phyloP scores from a whole-genome alignment of 2,888 invertebrate species.

The Ichneumon xanthorius region DNA sequence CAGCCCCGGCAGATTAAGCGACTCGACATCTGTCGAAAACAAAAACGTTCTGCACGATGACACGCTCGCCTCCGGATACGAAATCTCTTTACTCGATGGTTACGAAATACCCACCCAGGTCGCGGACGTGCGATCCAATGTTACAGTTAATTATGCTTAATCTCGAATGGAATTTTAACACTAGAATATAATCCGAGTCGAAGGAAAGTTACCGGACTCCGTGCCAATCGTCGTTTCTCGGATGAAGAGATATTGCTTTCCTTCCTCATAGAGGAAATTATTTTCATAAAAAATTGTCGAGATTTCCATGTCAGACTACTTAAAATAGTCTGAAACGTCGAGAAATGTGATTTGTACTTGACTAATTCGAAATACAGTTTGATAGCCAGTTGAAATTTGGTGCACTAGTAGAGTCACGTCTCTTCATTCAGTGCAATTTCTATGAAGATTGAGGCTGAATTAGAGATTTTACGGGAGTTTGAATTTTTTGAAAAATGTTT shows the following conservation, averaged over 20 bases:
- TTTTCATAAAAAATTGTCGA: no score
- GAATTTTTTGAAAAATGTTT: no score
- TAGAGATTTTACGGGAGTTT: no score
- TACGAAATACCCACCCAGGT: constrained; percentile 19
- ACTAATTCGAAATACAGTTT: no score
- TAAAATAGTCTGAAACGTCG: no score
- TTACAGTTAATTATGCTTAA: not conserved
- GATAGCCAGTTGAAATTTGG: no score
- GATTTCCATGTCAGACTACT: no score
- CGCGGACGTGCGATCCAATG: constrained; percentile 21
- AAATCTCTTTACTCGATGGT: constrained; percentile 2
- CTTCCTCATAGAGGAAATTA: no score
- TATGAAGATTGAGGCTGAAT: no score
- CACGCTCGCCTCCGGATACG: not conserved
- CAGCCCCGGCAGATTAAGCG: constrained; percentile 7
- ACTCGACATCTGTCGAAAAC: constrained; percentile 34
- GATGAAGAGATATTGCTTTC: not conserved
- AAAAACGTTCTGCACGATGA: constrained; percentile 7
- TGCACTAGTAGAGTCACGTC: no score
- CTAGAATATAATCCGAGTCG: constrained; percentile 13
- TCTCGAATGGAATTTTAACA: constrained; percentile 7
- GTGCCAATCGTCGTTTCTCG: not conserved
- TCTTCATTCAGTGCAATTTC: no score
- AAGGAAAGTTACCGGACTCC: not conserved
- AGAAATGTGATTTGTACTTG: no score